These are phyloP conservation scores for Pandemis heparana DNA, from an alignment of 2,888 invertebrate species.

Conservation along the genomic window DNA sequence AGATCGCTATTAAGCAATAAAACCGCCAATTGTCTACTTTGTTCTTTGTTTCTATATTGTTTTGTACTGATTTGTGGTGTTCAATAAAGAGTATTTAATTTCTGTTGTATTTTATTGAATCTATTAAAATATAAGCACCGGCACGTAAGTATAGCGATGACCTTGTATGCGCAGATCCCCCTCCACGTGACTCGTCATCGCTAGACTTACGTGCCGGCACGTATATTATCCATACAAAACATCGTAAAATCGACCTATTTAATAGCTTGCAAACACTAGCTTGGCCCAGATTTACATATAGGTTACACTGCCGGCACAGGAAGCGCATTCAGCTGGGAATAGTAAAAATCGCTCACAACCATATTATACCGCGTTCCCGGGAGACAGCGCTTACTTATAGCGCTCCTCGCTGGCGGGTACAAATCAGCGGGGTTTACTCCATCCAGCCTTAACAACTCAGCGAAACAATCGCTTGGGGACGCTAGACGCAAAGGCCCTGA, in stretches of 20 bases:
- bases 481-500: slow-evolving; percentile 8
- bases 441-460: slow-evolving; percentile 15
- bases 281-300: slow-evolving; percentile 33
- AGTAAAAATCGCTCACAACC: slow-evolving; percentile 29
- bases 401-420: slow-evolving; percentile 15
- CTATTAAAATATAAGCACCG: too few relatives aligned
- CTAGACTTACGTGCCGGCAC: too few relatives aligned
- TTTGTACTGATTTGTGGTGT: too few relatives aligned
- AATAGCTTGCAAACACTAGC: slow-evolving; percentile 10
- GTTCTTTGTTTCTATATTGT: too few relatives aligned
- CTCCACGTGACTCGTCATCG: too few relatives aligned
- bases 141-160: too few relatives aligned
- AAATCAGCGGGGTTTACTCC: slow-evolving; percentile 20
- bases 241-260: slow-evolving; percentile 14
- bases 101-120: too few relatives aligned
- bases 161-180: too few relatives aligned
- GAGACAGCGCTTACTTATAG: slow-evolving; percentile 15
- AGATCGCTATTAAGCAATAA: too few relatives aligned
- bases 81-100: too few relatives aligned
- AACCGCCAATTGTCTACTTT: too few relatives aligned
- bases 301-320: slow-evolving; percentile 19
- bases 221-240: not conserved
- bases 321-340: slow-evolving; percentile 15
- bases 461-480: slow-evolving; percentile 22
- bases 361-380: slow-evolving; percentile 10